Conservation (phyloP, 2,113 vertebrate genomes). For the Coptodon rendalli region DNA sequence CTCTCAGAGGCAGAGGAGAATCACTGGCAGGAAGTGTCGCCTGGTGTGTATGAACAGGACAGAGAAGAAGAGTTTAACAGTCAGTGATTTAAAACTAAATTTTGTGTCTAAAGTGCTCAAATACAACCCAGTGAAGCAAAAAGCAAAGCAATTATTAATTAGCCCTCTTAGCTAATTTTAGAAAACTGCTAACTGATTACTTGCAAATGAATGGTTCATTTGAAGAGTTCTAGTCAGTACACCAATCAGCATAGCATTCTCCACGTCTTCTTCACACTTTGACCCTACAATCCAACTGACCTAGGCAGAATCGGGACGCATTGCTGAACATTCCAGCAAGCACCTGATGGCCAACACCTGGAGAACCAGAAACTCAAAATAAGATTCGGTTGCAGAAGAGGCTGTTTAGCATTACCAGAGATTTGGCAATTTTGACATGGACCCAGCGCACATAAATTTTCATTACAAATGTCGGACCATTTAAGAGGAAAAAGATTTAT, state of each 20-base stretch:
- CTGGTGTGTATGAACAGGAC: neutral
- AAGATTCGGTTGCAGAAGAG: neutral
- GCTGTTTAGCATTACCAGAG: neutral
- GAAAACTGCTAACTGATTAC: neutral
- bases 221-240: neutral
- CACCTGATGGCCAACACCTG: neutral
- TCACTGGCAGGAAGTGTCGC: slow-evolving; percentile 45
- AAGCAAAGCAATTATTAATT: neutral
- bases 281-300: neutral
- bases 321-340: neutral
- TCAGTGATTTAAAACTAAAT: neutral
- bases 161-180: neutral
- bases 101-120: neutral
- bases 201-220: neutral
- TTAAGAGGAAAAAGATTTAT: neutral
- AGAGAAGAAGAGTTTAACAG: neutral
- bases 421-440: neutral
- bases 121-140: neutral
- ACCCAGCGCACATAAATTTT: neutral
- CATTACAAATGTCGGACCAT: neutral
- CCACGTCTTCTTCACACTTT: neutral
- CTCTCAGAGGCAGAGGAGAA: slow-evolving; percentile 20
- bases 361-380: neutral
- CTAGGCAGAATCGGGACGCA: neutral
- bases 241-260: neutral